phyloP scores from a whole-genome alignment of 2,888 invertebrate genomes.

The Cantharis rustica region DNA sequence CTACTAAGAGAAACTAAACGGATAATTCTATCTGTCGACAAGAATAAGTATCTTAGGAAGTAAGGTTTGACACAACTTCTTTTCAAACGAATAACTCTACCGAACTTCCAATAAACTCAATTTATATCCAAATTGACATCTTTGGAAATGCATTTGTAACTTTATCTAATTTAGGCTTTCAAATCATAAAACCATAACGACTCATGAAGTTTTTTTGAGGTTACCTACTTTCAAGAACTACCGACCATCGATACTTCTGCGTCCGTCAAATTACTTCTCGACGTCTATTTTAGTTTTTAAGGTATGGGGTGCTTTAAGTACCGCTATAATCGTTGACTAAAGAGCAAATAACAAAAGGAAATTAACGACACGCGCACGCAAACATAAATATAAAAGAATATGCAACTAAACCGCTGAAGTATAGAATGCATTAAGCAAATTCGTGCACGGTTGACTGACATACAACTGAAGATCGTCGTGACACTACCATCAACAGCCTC shows the following conservation, averaged over 20 bases:
- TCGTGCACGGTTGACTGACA: slow-evolving; percentile 46
- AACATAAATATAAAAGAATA: slow-evolving; percentile 50
- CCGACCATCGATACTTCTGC: slow-evolving; percentile 27
- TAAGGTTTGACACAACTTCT: slow-evolving; percentile 20
- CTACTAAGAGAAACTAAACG: slow-evolving; percentile 39
- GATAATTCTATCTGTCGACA: slow-evolving; percentile 40
- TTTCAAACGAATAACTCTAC: slow-evolving; percentile 27
- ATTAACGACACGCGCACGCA: slow-evolving; percentile 51
- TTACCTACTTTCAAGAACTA: neutral
- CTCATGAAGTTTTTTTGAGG: neutral
- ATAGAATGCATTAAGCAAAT: slow-evolving; percentile 51
- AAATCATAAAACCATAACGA: neutral
- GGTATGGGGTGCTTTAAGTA: slow-evolving; percentile 31
- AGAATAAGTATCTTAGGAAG: slow-evolving; percentile 35
- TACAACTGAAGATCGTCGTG: slow-evolving; percentile 36
- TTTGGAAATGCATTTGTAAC: slow-evolving; percentile 8
- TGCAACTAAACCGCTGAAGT: slow-evolving; percentile 42
- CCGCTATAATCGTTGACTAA: slow-evolving; percentile 39
- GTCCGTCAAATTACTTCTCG: slow-evolving; percentile 30
- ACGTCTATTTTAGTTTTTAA: slow-evolving; percentile 36
- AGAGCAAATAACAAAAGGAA: slow-evolving; percentile 48
- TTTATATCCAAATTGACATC: slow-evolving; percentile 18
- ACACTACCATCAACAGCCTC: slow-evolving; percentile 16
- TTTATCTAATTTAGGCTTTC: slow-evolving; percentile 13
- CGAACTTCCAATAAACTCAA: slow-evolving; percentile 4